Conservation (phyloP, 2,888 invertebrate genomes). For the Chaitophorus viminalis region DNA sequence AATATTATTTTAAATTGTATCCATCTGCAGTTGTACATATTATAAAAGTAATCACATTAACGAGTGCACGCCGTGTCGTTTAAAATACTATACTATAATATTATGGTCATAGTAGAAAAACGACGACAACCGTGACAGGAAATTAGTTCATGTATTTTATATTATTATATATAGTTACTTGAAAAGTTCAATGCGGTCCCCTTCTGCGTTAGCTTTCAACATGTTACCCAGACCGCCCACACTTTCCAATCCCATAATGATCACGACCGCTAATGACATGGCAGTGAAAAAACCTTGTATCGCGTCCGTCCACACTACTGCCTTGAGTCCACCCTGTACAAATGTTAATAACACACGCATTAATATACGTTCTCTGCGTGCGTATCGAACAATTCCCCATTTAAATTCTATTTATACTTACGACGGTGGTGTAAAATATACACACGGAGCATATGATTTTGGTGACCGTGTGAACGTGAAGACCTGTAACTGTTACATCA, state of each 20-base stretch:
- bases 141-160: too few species aligned
- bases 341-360: neutral
- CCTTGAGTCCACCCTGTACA: constrained; percentile 78
- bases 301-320: constrained; percentile 84
- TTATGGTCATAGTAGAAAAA: too few species aligned
- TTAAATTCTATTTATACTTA: constrained; percentile 69
- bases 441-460: constrained; percentile 84
- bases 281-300: constrained; percentile 81
- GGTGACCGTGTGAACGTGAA: constrained; percentile 81
- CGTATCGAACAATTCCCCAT: too few species aligned
- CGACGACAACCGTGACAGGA: too few species aligned
- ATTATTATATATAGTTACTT: constrained; percentile 71
- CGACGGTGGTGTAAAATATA: constrained; percentile 91
- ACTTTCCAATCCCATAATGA: constrained; percentile 74
- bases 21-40: neutral
- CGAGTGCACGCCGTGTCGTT: too few species aligned
- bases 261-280: constrained; percentile 75
- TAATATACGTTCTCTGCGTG: neutral
- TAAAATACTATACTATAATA: too few species aligned
- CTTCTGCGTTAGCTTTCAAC: constrained; percentile 72
- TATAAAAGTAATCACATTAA: too few species aligned
- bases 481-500: constrained; percentile 77
- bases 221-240: constrained; percentile 76
- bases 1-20: constrained; percentile 63
- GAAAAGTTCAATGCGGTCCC: constrained; percentile 77